Percentiles rank a stretch among this genome's conserved stretches.
Conservation (phyloP, 2,797 vertebrate genomes). For the Mionectes olivaceus region DNA sequence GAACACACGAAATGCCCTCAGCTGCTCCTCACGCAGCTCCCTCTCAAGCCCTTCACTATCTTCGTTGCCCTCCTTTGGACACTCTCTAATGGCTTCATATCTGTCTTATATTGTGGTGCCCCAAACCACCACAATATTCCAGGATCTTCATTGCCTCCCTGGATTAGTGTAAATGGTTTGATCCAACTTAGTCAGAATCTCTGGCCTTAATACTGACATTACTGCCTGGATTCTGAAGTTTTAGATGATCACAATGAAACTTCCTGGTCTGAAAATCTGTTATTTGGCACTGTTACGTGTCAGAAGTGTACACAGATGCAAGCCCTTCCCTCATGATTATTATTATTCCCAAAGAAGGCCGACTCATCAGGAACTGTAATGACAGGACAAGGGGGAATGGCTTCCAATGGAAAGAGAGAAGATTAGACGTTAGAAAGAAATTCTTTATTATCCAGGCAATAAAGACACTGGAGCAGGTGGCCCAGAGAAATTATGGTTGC, state of each 20-base stretch:
- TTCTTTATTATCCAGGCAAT: not conserved
- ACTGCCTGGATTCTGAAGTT: not conserved
- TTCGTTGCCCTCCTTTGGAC: not conserved
- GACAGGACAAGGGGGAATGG: not conserved
- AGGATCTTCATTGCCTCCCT: not conserved
- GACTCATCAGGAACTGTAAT: not conserved
- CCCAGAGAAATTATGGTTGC: not conserved
- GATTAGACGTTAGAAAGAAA: not conserved
- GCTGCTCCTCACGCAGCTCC: not conserved
- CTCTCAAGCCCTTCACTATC: not conserved
- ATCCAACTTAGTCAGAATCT: not conserved
- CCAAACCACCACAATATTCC: not conserved
- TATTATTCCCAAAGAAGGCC: not conserved
- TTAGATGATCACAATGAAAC: not conserved
- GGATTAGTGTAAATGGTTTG: not conserved
- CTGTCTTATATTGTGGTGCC: not conserved
- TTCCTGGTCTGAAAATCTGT: not conserved
- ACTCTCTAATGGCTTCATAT: too few relatives aligned
- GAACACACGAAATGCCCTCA: not conserved
- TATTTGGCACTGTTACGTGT: not conserved
- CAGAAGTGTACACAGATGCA: accelerated
- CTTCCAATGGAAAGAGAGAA: not conserved
- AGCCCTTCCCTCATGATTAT: not conserved
- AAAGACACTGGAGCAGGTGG: not conserved
- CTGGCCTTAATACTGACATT: not conserved